Percentiles rank a stretch among this genome's conserved stretches.
These are phyloP conservation scores for Telenomus remus DNA, from an alignment of 1,140 invertebrate genomes.

Conservation along the genomic window DNA sequence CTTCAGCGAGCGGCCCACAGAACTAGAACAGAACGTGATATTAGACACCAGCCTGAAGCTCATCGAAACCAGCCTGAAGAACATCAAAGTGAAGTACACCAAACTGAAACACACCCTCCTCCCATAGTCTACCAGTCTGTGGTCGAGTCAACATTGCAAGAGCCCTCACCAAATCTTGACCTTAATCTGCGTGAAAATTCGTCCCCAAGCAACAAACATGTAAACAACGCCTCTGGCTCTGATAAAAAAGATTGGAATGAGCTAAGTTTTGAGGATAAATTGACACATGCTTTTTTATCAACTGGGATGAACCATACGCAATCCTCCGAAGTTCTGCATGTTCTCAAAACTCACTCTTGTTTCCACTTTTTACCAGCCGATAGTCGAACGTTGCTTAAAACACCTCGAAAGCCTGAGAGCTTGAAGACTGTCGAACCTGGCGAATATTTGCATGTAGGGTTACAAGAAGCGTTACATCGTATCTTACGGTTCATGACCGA, in stretches of 20 bases:
- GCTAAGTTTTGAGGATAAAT: background rate
- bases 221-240: too few relatives aligned
- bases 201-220: too few relatives aligned
- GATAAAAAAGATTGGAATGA: background rate
- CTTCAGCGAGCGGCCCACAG: too few relatives aligned
- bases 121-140: too few relatives aligned
- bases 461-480: conserved; percentile 10
- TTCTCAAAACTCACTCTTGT: conserved; percentile 19
- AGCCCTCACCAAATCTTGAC: too few relatives aligned
- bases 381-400: conserved; percentile 10
- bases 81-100: too few relatives aligned
- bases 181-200: too few relatives aligned
- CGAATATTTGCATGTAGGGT: conserved; percentile 26
- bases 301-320: conserved; percentile 14
- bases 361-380: background rate
- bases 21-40: too few relatives aligned
- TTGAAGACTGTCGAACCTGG: conserved; percentile 13
- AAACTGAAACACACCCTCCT: too few relatives aligned
- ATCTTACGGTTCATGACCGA: conserved; percentile 2
- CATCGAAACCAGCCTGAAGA: too few relatives aligned
- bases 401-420: background rate
- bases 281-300: background rate
- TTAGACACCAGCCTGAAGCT: too few relatives aligned
- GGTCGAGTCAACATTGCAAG: too few relatives aligned
- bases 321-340: conserved; percentile 4